Percentiles rank a stretch among this genome's conserved stretches.
These are phyloP conservation scores for Trichogramma evanescens DNA, from an alignment of 2,888 invertebrate species.

Conservation along the genomic window DNA sequence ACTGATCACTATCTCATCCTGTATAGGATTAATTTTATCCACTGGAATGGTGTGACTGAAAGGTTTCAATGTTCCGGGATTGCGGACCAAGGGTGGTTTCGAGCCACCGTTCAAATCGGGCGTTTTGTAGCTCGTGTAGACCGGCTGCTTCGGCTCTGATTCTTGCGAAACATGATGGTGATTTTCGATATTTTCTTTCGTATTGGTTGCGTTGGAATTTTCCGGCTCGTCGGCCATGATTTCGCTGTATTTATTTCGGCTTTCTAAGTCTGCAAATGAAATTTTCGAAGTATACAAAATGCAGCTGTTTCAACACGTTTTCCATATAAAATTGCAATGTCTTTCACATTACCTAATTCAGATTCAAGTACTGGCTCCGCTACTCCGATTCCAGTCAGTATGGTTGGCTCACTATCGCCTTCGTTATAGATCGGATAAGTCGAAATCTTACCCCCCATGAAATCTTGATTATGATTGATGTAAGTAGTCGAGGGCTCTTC, in stretches of 20 bases:
- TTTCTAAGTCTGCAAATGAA: slow-evolving; percentile 30
- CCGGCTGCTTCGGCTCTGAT: slow-evolving; percentile 24
- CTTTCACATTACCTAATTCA: slow-evolving; percentile 22
- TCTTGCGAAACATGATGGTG: not conserved
- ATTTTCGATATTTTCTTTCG: not conserved
- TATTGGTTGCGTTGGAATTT: slow-evolving; percentile 23
- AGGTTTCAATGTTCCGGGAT: slow-evolving; percentile 39
- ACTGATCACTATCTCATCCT: slow-evolving; percentile 12
- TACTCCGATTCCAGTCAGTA: slow-evolving; percentile 38
- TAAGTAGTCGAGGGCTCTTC: not conserved
- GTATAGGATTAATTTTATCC: slow-evolving; percentile 38
- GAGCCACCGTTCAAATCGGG: slow-evolving; percentile 37
- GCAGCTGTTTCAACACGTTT: too few species aligned
- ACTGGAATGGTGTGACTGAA: slow-evolving; percentile 44
- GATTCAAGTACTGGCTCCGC: slow-evolving; percentile 44
- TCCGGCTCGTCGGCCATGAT: slow-evolving; percentile 26
- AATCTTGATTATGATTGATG: not conserved
- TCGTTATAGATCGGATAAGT: slow-evolving; percentile 13
- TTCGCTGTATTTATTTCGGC: slow-evolving; percentile 34
- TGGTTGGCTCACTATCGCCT: slow-evolving; percentile 14
- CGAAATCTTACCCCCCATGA: not conserved
- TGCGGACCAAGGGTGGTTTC: slow-evolving; percentile 37
- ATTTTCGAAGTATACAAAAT: not conserved
- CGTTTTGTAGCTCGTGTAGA: slow-evolving; percentile 43
- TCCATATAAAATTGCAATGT: too few species aligned